These are phyloP conservation scores for Prochilodus magdalenae DNA, from an alignment of 2,113 vertebrate genomes.

Conservation along the genomic window DNA sequence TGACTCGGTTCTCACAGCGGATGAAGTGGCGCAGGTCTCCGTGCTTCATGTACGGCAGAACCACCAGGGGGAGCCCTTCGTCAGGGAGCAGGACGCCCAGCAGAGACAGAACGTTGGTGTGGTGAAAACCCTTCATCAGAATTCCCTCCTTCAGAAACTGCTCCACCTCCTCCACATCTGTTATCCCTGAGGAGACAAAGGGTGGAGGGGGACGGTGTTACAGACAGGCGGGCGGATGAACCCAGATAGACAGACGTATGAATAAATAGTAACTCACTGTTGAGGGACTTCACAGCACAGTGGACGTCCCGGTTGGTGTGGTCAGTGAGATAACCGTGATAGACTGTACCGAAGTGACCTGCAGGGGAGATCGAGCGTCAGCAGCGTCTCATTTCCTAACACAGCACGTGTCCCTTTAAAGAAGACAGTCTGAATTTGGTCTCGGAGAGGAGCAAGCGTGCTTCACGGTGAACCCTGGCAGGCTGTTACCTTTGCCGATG, in stretches of 20 bases:
- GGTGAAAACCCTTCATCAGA: constrained; percentile 93
- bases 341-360: constrained; percentile 97
- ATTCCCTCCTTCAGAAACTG: constrained; percentile 94
- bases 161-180: constrained; percentile 90
- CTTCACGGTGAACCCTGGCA: no score
- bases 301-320: constrained; percentile 81
- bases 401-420: no score
- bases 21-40: constrained; percentile 94
- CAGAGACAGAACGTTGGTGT: constrained; percentile 89
- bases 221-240: no score
- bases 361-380: not conserved
- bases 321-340: constrained; percentile 90
- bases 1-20: constrained; percentile 85
- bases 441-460: no score
- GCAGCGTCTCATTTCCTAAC: not conserved
- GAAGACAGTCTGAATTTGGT: no score
- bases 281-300: constrained; percentile 94
- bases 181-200: constrained; percentile 80
- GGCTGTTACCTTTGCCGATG: constrained; percentile 89
- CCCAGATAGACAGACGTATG: not conserved
- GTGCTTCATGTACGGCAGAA: constrained; percentile 93
- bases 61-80: constrained; percentile 88
- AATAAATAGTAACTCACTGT: constrained; percentile 86
- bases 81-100: constrained; percentile 88
- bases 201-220: not conserved